phyloP scores from a whole-genome alignment of 2,888 invertebrate genomes.

The Aphodius granarius region DNA sequence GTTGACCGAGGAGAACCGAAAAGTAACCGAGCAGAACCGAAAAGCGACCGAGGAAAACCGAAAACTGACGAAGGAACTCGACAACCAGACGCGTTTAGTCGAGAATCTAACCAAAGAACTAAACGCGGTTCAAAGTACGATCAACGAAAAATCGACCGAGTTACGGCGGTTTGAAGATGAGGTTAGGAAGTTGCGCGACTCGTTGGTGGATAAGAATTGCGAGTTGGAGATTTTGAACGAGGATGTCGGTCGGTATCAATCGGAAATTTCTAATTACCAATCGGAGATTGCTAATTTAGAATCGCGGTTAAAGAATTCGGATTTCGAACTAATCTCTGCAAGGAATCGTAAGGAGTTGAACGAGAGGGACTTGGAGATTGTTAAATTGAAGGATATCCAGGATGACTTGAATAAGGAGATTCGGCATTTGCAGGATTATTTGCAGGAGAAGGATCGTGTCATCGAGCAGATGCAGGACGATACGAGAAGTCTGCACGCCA shows the following conservation, averaged over 20 bases:
- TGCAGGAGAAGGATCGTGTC: conserved; percentile 62
- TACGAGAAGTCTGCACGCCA: conserved; percentile 59
- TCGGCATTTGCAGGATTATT: conserved; percentile 58
- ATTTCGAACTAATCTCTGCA: not conserved
- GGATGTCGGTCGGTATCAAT: conserved; percentile 57
- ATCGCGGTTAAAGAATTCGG: conserved; percentile 46
- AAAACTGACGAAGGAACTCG: conserved; percentile 43
- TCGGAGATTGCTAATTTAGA: conserved; percentile 57
- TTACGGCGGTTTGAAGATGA: conserved; percentile 54
- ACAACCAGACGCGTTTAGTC: conserved; percentile 39
- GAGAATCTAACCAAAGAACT: conserved; percentile 41
- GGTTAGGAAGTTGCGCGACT: conserved; percentile 43
- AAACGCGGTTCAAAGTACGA: conserved; percentile 42
- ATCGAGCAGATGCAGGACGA: conserved; percentile 63
- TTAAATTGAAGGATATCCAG: conserved; percentile 36
- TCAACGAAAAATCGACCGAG: conserved; percentile 42
- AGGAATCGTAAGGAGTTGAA: not conserved
- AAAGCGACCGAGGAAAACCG: conserved; percentile 18
- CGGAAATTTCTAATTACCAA: conserved; percentile 57
- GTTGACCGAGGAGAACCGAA: conserved; percentile 24
- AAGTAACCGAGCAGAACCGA: not conserved
- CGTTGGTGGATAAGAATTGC: conserved; percentile 54
- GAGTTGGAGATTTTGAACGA: conserved; percentile 61
- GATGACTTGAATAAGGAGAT: conserved; percentile 59
- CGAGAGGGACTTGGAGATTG: conserved; percentile 38